Base-by-base conservation (phyloP, 2,797 vertebrate genomes). In the Champsocephalus esox region DNA sequence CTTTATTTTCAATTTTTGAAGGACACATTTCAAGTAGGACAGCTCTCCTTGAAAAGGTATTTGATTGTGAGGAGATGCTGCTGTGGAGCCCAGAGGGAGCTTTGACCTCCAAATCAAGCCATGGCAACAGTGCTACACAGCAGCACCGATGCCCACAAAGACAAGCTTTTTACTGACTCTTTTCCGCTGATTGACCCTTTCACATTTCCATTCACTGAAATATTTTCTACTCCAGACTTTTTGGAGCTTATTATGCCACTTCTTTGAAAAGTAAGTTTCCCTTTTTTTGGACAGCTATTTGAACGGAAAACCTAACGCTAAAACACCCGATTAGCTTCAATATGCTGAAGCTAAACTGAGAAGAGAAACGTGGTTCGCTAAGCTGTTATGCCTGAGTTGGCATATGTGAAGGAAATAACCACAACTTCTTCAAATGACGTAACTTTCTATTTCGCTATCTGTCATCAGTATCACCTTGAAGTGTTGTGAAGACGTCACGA, bases 1-100 rank as follows among this genome's bases (percentile, higher is more conserved):
- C 73, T 88, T 68, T 88, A 88, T 90, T 88, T 87, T 88, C 66
- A 77, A 41, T 88, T 85, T 89, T 86, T 84, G 75, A 90, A 83
- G 87, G 82, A 85, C 83, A 85, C 17, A 57, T 84, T 72, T 68
- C 24, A 67, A 80, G 75, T 32, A 56, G 54, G 34, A 4, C 32
- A 63, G 68, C 21, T 66, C 28, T 73, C 32, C 56, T 52, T 70
- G 64, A 75, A 67, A 63, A 77, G 38, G 44, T 79, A 64, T 73
- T 71, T 66, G 66, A 55, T 46, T 74, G 70, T 71, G 74, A 69
- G 48, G 60, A 66, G 74, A 81, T 72, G 81, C 79, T 69, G 1
- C 64, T 63, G 43, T 44, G n/a, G 44, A 78, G 75, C 68, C 72
- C 48, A 48, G 70, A 87, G 87, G 72, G 84, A 87, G 73, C 71